These are phyloP conservation scores for Synergus gifuensis DNA, from an alignment of 2,888 invertebrate genomes.

Conservation along the genomic window DNA sequence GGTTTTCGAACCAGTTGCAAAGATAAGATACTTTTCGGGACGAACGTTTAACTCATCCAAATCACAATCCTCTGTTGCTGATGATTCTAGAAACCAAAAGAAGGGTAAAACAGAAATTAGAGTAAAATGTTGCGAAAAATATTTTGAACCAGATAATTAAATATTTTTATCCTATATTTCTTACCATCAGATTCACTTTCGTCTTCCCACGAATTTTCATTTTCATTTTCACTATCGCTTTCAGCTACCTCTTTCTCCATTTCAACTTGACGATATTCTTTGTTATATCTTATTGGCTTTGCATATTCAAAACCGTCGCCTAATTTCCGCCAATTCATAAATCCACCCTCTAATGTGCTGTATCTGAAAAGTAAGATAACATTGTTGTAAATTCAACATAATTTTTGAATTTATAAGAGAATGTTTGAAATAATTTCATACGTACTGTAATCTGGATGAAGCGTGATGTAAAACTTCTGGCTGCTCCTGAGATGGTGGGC, in stretches of 20 bases:
- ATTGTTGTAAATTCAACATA: neutral
- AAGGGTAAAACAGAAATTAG: constrained; percentile 13
- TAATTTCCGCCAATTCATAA: constrained; percentile 75
- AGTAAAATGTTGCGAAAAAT: constrained; percentile 4
- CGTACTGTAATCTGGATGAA: constrained; percentile 75
- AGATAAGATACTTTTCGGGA: constrained; percentile 87
- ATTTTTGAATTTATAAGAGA: constrained; percentile 12
- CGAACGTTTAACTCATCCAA: constrained; percentile 79
- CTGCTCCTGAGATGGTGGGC: constrained; percentile 58
- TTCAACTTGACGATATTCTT: constrained; percentile 82
- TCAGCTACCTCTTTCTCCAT: constrained; percentile 71
- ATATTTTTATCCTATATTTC: neutral
- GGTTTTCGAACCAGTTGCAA: constrained; percentile 90
- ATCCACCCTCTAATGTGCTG: constrained; percentile 73
- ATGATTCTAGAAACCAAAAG: constrained; percentile 61
- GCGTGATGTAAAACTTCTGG: constrained; percentile 72
- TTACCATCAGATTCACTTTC: constrained; percentile 73
- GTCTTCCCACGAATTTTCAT: constrained; percentile 69
- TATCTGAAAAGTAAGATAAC: constrained; percentile 60
- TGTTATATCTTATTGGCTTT: constrained; percentile 82
- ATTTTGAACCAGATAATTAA: neutral
- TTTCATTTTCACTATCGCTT: constrained; percentile 68
- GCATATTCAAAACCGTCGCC: constrained; percentile 79
- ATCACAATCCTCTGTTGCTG: constrained; percentile 70
- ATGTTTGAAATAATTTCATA: constrained; percentile 44